Evolutionary conservation across 1,140 invertebrate species (phyloP).

Genomic region (Drosophila albomicans): DNA sequence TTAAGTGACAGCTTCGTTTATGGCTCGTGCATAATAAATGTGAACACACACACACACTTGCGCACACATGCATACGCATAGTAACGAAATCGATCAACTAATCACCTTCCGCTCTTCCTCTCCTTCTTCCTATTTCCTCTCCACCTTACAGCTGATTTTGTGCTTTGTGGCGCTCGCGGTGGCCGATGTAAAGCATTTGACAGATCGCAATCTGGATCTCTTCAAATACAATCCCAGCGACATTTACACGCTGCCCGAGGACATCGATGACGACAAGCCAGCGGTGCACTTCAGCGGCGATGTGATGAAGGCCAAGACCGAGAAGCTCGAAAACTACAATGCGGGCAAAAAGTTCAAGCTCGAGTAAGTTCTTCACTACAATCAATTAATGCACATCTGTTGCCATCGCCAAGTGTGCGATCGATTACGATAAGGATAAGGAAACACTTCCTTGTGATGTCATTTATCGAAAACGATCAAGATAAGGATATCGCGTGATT

Average conservation of each 20-base stretch:
- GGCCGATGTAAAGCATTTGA: conserved; percentile 77
- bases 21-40: conserved; percentile 4
- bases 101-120: conserved; percentile 21
- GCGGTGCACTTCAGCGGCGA: conserved; percentile 76
- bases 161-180: conserved; percentile 64
- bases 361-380: conserved; percentile 59
- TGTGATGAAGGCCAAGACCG: conserved; percentile 81
- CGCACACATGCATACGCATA: background rate
- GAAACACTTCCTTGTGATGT: too few relatives aligned
- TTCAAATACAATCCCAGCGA: conserved; percentile 83
- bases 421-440: too few relatives aligned
- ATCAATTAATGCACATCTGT: too few relatives aligned
- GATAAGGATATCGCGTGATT: too few relatives aligned
- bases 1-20: conserved; percentile 46
- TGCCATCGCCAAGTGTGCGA: too few relatives aligned
- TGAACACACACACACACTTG: conserved; percentile 6
- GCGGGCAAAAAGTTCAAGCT: conserved; percentile 82
- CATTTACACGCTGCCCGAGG: conserved; percentile 80
- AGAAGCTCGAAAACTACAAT: conserved; percentile 73
- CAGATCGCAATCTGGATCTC: conserved; percentile 77
- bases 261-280: conserved; percentile 84
- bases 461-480: too few relatives aligned
- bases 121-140: background rate
- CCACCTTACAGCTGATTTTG: conserved; percentile 57
- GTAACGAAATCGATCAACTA: conserved; percentile 30